phyloP scores from a whole-genome alignment of 1,140 invertebrate genomes.

The Leptinotarsa lineolata region DNA sequence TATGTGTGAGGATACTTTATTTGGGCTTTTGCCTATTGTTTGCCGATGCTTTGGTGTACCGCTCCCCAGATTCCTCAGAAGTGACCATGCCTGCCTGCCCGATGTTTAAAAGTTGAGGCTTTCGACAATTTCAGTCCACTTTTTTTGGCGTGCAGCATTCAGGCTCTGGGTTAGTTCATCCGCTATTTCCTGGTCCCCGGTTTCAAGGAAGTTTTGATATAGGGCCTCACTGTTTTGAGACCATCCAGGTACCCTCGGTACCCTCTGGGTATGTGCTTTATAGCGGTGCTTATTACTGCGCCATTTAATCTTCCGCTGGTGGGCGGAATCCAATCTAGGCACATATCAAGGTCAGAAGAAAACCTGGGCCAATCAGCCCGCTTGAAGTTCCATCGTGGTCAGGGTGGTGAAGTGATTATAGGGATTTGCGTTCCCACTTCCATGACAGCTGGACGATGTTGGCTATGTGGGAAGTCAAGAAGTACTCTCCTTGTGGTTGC shows the following conservation, averaged over 20 bases:
- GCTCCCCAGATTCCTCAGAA: slow-evolving; percentile 28
- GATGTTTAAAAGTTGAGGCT: slow-evolving; percentile 12
- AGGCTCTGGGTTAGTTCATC: not conserved
- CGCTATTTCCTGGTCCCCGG: slow-evolving; percentile 25
- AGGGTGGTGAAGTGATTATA: slow-evolving; percentile 19
- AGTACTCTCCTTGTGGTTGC: slow-evolving; percentile 16
- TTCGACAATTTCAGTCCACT: too few species aligned
- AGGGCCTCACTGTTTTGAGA: slow-evolving; percentile 23
- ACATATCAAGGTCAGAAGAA: slow-evolving; percentile 19
- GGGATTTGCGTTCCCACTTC: slow-evolving; percentile 32
- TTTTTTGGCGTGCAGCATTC: too few species aligned
- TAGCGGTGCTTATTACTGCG: slow-evolving; percentile 23
- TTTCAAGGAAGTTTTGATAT: slow-evolving; percentile 30
- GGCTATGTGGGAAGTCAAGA: slow-evolving; percentile 31
- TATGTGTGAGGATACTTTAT: not conserved
- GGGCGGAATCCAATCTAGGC: slow-evolving; percentile 20
- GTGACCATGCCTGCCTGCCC: slow-evolving; percentile 30
- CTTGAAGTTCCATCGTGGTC: slow-evolving; percentile 34
- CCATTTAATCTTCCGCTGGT: slow-evolving; percentile 19
- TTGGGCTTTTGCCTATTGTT: not conserved
- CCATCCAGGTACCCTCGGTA: slow-evolving; percentile 30
- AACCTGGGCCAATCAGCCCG: slow-evolving; percentile 22
- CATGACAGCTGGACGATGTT: slow-evolving; percentile 26
- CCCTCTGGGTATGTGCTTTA: slow-evolving; percentile 28
- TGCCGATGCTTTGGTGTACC: not conserved